Base-by-base conservation (phyloP, 2,888 invertebrate species). In the Acronicta aceris region DNA sequence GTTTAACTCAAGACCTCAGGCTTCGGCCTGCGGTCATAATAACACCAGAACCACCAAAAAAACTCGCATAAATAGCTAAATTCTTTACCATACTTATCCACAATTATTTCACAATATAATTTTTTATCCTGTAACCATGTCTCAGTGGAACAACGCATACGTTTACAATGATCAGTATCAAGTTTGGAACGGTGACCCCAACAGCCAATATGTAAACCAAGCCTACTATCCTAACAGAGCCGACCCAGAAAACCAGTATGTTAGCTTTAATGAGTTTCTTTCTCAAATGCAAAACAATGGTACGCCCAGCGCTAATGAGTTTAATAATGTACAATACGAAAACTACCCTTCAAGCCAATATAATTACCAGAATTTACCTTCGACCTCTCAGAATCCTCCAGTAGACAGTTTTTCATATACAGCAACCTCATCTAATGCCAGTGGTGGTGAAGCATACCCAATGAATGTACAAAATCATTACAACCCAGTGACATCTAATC, bases 111-210 rank as follows among this genome's bases (percentile, higher is more conserved):
- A 79, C 83, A 86, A 85, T 69, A 81, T 82, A 75, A 61, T 62
- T 59, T 47, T 15, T 52, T 68, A 62, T 58, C 56, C 71, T 51
- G 67, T 67, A 74, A 89, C 72, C 59, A 94, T 94, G 94, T 92
- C 93, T 68, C 91, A 94, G 82, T 93, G 94, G 94, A 94, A 94
- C 80, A 93, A 91, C 71, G 86, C 91, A 46, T 92, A 91, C 81
- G 76, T 79, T 75, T 93, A 90, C 71, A 92, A 92, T 66, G 89
- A 89, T 76, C 93, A 92, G 60, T 89, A 90, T 74, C 92, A 91
- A 77, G 78, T 77, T 47, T 94, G 93, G 93, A 90, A 89, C 54
- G 83, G 86, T 46, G 92, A 91, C 66, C 78, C 81, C 43, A 91
- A 89, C 73, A 73, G 79, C 46, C 92, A 92, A 71, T 91, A 88